Base-by-base conservation (phyloP, 2,797 vertebrate species). In the Poeciliopsis paucimaculata region DNA sequence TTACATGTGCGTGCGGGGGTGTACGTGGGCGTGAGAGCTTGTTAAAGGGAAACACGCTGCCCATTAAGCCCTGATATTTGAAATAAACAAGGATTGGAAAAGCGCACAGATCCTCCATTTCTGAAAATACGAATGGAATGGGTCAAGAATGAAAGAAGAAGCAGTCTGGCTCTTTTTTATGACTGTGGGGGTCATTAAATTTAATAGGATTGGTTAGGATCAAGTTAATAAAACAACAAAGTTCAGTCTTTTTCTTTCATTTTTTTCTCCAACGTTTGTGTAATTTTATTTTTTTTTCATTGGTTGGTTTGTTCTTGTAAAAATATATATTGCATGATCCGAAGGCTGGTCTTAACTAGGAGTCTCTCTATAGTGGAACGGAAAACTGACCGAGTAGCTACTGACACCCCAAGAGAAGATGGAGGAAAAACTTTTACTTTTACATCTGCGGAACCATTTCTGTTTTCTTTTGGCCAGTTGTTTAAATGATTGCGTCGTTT, bases 51-150 rank as follows among this genome's bases (percentile, higher is more conserved):
- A 84, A 84, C 80, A 45, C 78, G 76, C 73, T 43, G 82, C 75
- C 75, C 76, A 82, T 87, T 86, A 89, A 86, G 80, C 28, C 68
- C 76, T 80, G 74, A 86, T 55, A 74, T 82, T 81, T 77, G 57
- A 41, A 87, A 86, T 89, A 82, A 82, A 82, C 78, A 78, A 51
- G 4, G 55, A 66, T 80, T 49, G 71, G 66, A 60, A 53, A 47
- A 45, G 46, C 4, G 4, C 60, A 43, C 39, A 70, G 41, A 75
- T 46, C 26, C 75, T 79, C 36, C 6, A 26, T 26, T 11, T 28
- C 2, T 46, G 76, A 28, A 53, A 57, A 43, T 72, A 55, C 60
- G 36, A 76, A 12, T 49, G 64, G 64, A 66, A 6, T 39, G 20
- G 76, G n/a, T 31, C 16, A 31, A 55, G 70, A 51, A 36, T 73